Base-by-base conservation (phyloP, 2,113 vertebrate genomes). In the Accipiter virgatus region DNA sequence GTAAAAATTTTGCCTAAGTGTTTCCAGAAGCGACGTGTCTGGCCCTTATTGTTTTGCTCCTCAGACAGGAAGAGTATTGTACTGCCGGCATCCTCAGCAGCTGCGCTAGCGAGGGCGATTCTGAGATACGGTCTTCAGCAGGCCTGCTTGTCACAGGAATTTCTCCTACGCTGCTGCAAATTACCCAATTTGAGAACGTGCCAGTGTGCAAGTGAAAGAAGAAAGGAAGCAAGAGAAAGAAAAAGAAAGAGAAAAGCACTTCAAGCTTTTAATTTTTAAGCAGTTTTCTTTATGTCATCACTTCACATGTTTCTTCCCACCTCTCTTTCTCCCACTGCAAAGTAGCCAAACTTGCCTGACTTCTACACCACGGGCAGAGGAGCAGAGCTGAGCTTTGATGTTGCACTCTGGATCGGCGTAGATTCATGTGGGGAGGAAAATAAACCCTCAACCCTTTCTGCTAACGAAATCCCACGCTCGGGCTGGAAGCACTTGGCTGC, bases 181-280 rank as follows among this genome's bases (percentile, higher is more conserved):
- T 42, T 9, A 56, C 34, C 34, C 45, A 0, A 0, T 22, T 21
- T 32, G n/a, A 78, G 73, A 90, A 48, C 0, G 0, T 2, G 3
- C 16, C 48, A 47, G 43, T 32, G 40, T 43, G 63, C 53, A 77
- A 75, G 34, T 9, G 56, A 31, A 23, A 15, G 42, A 68, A 48
- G 8, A 6, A 47, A 22, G 12, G 7, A 38, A 14, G 7, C 13
- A 6, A 36, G 3, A 7, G 7, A 29, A 11, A 4, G 3, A 27
- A 2, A 11, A 10, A 47, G 21, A 10, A 18, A 15, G 12, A 2
- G 26, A 26, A 6, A 65, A 38, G 5, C 5, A 16, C 13, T 38
- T 68, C 26, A 53, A 63, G 26, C 10, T 58, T 82, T 40, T 70
- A 4, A 13, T 84, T 90, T 80, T 61, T n/a, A 52, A 85, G 58